These are phyloP conservation scores for Brachirus orientalis DNA, from an alignment of 2,113 vertebrate genomes.

Conservation along the genomic window DNA sequence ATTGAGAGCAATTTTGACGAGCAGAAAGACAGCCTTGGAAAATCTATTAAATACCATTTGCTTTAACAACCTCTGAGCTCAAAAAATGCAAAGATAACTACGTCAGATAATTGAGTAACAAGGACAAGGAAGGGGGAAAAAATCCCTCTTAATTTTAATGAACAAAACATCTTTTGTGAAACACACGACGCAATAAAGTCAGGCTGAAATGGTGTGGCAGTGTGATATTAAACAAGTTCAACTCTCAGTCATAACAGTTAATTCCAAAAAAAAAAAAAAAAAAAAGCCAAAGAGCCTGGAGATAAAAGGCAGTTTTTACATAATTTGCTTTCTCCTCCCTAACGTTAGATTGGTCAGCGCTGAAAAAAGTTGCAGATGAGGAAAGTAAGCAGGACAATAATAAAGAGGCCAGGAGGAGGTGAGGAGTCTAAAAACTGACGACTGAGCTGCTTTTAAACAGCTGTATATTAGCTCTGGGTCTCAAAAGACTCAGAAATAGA, in stretches of 20 bases:
- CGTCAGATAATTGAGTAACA: slow-evolving; percentile 51
- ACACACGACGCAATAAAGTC: slow-evolving; percentile 30
- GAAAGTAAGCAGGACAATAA: slow-evolving; percentile 58
- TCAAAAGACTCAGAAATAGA: slow-evolving; percentile 63
- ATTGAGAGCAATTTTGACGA: slow-evolving; percentile 77
- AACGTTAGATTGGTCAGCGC: slow-evolving; percentile 5
- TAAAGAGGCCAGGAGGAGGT: slow-evolving; percentile 36
- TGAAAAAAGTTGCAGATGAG: slow-evolving; percentile 30
- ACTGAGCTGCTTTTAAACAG: slow-evolving; percentile 69
- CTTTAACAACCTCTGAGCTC: slow-evolving; percentile 66
- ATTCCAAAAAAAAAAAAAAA: slow-evolving; percentile 50
- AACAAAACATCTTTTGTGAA: slow-evolving; percentile 67
- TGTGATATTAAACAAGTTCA: slow-evolving; percentile 52
- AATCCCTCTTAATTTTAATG: slow-evolving; percentile 43
- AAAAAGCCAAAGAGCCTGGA: slow-evolving; percentile 4
- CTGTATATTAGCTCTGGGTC: slow-evolving; percentile 68
- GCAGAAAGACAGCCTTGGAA: slow-evolving; percentile 77
- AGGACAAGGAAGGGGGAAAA: slow-evolving; percentile 29
- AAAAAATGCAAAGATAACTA: slow-evolving; percentile 57
- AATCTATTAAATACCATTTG: slow-evolving; percentile 81
- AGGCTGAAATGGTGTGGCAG: slow-evolving; percentile 24
- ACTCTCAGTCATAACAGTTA: slow-evolving; percentile 35
- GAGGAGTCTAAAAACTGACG: slow-evolving; percentile 59
- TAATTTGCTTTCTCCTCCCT: slow-evolving; percentile 11
- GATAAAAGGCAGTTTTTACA: slow-evolving; percentile 29